Conservation (phyloP, 2,797 vertebrate genomes). For the Forpus xanthops region DNA sequence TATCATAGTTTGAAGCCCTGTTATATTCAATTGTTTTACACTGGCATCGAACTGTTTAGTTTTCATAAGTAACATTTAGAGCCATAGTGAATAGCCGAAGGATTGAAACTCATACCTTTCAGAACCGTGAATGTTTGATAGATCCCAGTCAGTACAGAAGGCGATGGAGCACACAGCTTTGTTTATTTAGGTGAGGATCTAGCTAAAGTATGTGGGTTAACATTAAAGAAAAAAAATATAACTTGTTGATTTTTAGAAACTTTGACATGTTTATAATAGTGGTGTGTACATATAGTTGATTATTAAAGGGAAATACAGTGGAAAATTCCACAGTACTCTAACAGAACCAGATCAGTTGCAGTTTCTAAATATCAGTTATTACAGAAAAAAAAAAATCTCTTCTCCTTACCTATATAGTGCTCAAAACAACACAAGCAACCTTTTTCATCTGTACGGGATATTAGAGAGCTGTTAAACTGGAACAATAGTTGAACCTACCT, state of each 20-base stretch:
- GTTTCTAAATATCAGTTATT: background rate
- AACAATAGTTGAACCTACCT: background rate
- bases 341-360: background rate
- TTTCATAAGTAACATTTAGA: conserved; percentile 41
- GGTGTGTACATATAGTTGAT: background rate
- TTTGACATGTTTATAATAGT: background rate
- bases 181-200: conserved; percentile 24
- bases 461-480: background rate
- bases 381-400: background rate
- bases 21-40: conserved; percentile 12
- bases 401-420: background rate
- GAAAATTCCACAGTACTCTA: background rate
- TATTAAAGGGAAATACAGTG: background rate
- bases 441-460: background rate
- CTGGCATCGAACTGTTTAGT: background rate
- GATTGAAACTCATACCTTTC: conserved; percentile 53
- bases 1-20: conserved; percentile 10
- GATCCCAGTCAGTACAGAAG: conserved; percentile 25
- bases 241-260: background rate
- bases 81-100: conserved; percentile 14
- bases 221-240: background rate
- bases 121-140: conserved; percentile 12
- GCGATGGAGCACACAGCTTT: conserved; percentile 36
- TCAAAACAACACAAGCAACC: background rate
- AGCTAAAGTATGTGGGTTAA: background rate